These are phyloP conservation scores for Zophobas atratus DNA, from an alignment of 1,140 invertebrate species.

Conservation along the genomic window DNA sequence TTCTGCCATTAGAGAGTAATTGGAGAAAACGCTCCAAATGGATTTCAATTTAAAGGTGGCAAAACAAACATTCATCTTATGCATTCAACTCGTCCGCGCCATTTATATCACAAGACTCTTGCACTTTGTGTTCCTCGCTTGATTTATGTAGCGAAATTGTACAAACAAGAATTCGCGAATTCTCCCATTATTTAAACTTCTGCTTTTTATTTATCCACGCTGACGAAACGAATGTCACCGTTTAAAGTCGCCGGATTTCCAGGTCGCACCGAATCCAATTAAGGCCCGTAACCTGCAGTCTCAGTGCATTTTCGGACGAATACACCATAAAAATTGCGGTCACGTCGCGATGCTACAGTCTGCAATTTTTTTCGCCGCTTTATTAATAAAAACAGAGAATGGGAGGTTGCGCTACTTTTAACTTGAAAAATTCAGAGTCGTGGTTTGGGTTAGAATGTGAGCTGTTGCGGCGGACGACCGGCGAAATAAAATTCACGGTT, in stretches of 20 bases:
- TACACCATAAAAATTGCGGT: constrained; percentile 13
- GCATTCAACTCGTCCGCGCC: constrained; percentile 21
- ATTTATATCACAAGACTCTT: constrained; percentile 11
- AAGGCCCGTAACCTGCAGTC: not conserved
- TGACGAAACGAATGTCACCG: constrained; percentile 2
- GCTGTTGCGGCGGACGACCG: too few species aligned
- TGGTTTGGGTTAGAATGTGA: not conserved
- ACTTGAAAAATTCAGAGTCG: not conserved
- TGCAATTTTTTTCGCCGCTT: constrained; percentile 19
- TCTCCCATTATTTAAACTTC: constrained; percentile 26
- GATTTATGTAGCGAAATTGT: constrained; percentile 12
- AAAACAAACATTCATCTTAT: constrained; percentile 33
- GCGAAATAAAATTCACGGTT: too few species aligned
- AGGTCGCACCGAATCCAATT: constrained; percentile 5
- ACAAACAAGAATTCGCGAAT: constrained; percentile 20
- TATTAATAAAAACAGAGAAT: constrained; percentile 31
- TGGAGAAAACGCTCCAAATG: constrained; percentile 14
- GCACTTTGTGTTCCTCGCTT: constrained; percentile 16
- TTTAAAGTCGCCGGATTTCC: not conserved
- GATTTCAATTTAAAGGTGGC: constrained; percentile 36
- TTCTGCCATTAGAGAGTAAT: constrained; percentile 7
- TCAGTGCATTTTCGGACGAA: constrained; percentile 6
- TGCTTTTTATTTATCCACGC: not conserved
- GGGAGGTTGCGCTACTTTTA: not conserved
- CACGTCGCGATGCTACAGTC: constrained; percentile 1